Evolutionary conservation across 1,140 invertebrate genomes (phyloP).

Genomic region (Drosophila ogumai): DNA sequence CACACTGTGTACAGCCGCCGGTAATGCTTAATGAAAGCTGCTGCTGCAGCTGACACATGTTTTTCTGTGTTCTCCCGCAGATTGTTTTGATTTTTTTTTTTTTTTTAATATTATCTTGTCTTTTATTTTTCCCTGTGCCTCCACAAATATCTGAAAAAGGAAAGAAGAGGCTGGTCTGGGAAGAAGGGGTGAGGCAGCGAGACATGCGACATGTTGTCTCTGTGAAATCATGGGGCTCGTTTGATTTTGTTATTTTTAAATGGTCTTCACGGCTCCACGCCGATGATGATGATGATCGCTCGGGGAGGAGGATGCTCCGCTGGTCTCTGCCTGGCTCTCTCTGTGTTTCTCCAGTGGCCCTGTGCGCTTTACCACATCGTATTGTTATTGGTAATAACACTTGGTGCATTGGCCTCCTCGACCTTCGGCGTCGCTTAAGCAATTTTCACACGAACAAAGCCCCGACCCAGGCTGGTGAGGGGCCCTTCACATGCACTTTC

Average conservation of each 20-base stretch:
- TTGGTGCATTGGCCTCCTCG: slow-evolving; percentile 36
- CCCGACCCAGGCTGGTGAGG: background rate
- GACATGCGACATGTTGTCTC: slow-evolving; percentile 34
- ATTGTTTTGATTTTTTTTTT: slow-evolving; percentile 16
- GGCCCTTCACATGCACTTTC: slow-evolving; percentile 35
- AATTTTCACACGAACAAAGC: slow-evolving; percentile 28
- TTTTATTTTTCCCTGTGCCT: slow-evolving; percentile 1
- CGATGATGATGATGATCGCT: slow-evolving; percentile 19
- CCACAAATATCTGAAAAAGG: slow-evolving; percentile 7
- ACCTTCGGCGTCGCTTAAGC: slow-evolving; percentile 35
- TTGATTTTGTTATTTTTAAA: slow-evolving; percentile 39
- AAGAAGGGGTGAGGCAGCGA: background rate
- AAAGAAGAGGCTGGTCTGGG: background rate
- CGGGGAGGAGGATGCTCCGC: slow-evolving; percentile 3
- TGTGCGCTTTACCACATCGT: slow-evolving; percentile 26
- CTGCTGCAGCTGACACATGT: slow-evolving; percentile 26
- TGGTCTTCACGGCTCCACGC: slow-evolving; percentile 26
- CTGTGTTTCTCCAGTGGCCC: slow-evolving; percentile 9
- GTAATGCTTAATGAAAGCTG: slow-evolving; percentile 17
- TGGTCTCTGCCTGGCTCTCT: background rate
- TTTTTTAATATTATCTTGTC: slow-evolving; percentile 1
- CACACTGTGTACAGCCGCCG: slow-evolving; percentile 2
- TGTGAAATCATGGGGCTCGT: slow-evolving; percentile 28
- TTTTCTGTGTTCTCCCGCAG: slow-evolving; percentile 22
- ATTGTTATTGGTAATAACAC: slow-evolving; percentile 35